Evolutionary conservation across 2,888 invertebrate genomes (phyloP), one percentile per base, ranked within the genome.

Genomic region (Zootermopsis nevadensis): DNA sequence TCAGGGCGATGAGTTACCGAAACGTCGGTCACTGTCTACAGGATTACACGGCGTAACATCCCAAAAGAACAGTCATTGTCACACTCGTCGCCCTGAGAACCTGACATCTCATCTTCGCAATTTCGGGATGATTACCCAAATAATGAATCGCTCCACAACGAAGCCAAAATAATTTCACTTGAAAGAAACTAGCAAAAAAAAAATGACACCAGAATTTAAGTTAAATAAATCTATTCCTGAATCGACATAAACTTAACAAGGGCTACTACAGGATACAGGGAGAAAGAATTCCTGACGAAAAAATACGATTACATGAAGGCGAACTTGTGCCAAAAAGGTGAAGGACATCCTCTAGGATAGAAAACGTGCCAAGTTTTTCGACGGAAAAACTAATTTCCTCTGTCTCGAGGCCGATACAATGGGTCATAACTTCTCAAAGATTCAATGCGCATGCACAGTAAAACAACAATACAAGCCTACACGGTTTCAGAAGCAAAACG

Each of bases 251-350:
- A 30, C 38, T 42, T 33, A 55, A 55, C 53, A 31, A 55, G 24
- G 33, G 8, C 33, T 69, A 15, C 15, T 19, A 48, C 19, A n/a
- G n/a, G n/a, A n/a, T 1, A 15, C 6, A 60, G 60, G n/a, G 15
- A 60, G n/a, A 27, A 4, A 27, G 7, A 33, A 69, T 27, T 27
- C 66, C 66, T 15, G 66, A 69, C 24, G 33, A 33, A 33, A 30
- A 27, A 48, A 66, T n/a, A 69, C 31, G 15, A 69, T 33, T 69
- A 69, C 19, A 69, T 31, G 69, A 69, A 12, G 69, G 19, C 31
- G 69, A 55, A 77, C 31, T 55, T 31, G 77, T 77, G 77, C 77
- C 77, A 77, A 77, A 77, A 77, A 77, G 77, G 77, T 77, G 77
- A 77, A 77, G 77, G 77, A 55, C 77, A 22, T 33, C 33, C 30